Evolutionary conservation across 2,113 vertebrate genomes (phyloP).

Genomic region (Phaethon lepturus): DNA sequence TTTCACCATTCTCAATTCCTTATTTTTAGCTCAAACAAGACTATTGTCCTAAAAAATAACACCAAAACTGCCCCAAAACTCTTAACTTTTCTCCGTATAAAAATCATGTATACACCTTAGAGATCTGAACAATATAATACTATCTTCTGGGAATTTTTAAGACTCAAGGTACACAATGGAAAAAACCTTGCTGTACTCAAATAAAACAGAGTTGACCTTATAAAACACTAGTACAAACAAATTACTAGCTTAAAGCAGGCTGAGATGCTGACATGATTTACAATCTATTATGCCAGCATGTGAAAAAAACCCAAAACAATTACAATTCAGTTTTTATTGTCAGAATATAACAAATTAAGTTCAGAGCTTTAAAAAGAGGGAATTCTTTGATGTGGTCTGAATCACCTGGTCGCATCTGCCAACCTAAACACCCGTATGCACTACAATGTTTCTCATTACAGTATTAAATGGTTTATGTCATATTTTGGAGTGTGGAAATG

Average conservation of each 20-base stretch:
- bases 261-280: slow-evolving; percentile 53
- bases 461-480: slow-evolving; percentile 67
- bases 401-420: slow-evolving; percentile 63
- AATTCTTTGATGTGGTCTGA: slow-evolving; percentile 70
- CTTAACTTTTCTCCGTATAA: neutral
- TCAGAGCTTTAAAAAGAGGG: slow-evolving; percentile 45
- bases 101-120: neutral
- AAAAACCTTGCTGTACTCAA: neutral
- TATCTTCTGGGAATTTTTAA: neutral
- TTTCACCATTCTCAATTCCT: neutral
- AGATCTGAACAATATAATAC: neutral
- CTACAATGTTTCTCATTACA: slow-evolving; percentile 57
- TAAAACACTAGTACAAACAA: neutral
- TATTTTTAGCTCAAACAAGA: neutral
- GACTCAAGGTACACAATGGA: neutral
- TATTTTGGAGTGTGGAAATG: slow-evolving; percentile 54
- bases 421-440: slow-evolving; percentile 41
- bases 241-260: slow-evolving; percentile 4
- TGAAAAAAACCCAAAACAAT: neutral
- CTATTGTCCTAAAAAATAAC: neutral
- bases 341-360: slow-evolving; percentile 68
- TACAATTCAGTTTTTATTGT: slow-evolving; percentile 51
- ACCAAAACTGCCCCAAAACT: neutral
- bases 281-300: slow-evolving; percentile 18
- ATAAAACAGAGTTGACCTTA: slow-evolving; percentile 22